Evolutionary conservation across 2,113 vertebrate species (phyloP), one percentile per base, ranked within the genome.

Genomic region (Indicator indicator): DNA sequence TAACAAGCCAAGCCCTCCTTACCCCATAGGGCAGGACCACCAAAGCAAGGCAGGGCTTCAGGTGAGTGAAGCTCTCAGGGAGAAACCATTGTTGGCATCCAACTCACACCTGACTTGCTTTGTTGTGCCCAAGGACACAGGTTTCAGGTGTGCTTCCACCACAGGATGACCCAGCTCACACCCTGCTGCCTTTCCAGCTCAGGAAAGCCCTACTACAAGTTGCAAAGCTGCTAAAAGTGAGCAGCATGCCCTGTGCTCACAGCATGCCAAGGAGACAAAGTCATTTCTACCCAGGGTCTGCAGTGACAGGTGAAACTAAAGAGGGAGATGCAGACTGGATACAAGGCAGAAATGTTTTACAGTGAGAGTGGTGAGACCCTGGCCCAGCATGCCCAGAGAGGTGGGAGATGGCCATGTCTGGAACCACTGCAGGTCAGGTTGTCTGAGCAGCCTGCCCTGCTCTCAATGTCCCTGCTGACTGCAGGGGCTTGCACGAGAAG

Each of bases 251-350:
- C 16, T 48, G 1, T 3, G 16, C 28, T 46, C 72, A 38, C 27
- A 73, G n/a, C 0, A 2, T 0, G 1, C 5, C 46, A 77, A 44
- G 27, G 24, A 83, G 72, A 68, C 16, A 74, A 54, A 8, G 12
- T 38, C n/a, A 4, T 8, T 63, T 54, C 42, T 70, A 20, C 17
- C 19, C 9, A 11, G 26, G 26, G 16, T 16, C 38, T 28, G 16
- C 28, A 16, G 16, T 7, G 38, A 30, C 28, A 27, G 27, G 11
- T 42, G 12, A 12, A 28, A 20, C 36, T 18, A 12, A 42, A 42
- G 38, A 65, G 11, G 11, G 63, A 42, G 38, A 20, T 65, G 42
- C 30, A 30, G 38, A 42, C 11, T 12, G 11, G 38, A 12, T 12
- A 65, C 16, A 20, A 42, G 63, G 38, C 40, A 65, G 38, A 65